Base-by-base conservation (phyloP, 2,113 vertebrate species). In the Caranx melampygus region DNA sequence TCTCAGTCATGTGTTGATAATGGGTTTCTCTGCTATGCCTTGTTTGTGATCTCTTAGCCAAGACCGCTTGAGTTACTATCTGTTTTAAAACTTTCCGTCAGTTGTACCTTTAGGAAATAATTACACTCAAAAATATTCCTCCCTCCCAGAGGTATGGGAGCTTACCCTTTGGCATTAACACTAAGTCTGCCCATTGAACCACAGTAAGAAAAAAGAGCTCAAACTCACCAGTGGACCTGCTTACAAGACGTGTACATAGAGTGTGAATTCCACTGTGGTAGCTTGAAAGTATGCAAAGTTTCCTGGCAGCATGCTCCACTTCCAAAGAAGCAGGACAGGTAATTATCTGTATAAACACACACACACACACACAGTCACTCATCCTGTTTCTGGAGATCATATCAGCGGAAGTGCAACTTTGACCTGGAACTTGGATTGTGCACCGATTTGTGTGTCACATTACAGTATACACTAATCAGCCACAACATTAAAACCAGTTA, bases 301-400 rank as follows among this genome's bases (percentile, higher is more conserved):
- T 72, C n/a, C 45, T 71, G 14, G 35, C 64, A 54, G 68, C 60
- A 2, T 26, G 1, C 18, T 21, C 7, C n/a, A 47, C 37, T 76
- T 79, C 72, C 60, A 79, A 3, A 67, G 75, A 76, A 79, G 4
- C 20, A 20, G 0, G 40, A 55, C 76, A 74, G 40, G 62, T 73
- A 58, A 61, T 69, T 37, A 7, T 49, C 3, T 47, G 7, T 11
- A 79, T 37, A 76, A 61, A 65, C 44, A 64, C 49, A 26, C 15
- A 42, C 44, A 49, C 37, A 16, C 3, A 18, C 26, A 15, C 47
- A 18, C 26, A 15, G 31, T 35, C 34, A 55, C 33, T n/a, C 18
- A 49, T 21, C 62, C 33, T 54, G 61, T 45, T 13, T 60, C 31
- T 75, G 21, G 33, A 62, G 73, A 81, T 79, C 1, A 20, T 35